Evolutionary conservation across 2,797 vertebrate species (phyloP), one percentile per base, ranked within the genome.

Genomic region (Poeciliopsis turneri): DNA sequence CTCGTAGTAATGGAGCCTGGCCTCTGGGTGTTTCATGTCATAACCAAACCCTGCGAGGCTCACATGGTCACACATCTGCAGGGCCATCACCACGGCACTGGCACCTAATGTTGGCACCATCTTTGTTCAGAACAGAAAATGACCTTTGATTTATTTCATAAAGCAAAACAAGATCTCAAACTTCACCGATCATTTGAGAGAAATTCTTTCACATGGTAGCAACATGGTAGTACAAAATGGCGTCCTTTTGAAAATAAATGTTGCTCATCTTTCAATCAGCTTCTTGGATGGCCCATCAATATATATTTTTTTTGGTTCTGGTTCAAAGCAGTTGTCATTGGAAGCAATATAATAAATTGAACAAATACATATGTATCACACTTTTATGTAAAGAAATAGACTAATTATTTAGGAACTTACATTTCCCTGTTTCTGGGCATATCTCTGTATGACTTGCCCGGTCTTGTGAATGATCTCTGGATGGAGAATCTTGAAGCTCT

Each of bases 41-140:
- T 97, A 96, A 10, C 96, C 96, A 74, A 97, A 96, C 16, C 96
- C 96, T 12, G 94, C 96, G 66, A 97, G 84, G 78, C 94, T 96
- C 71, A 97, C 95, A 81, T 96, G 95, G 87, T 97, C 96, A 73
- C 96, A 97, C 78, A 97, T 81, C 90, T 96, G 95, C 82, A 96
- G 69, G 23, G 96, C 96, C 92, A 95, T 91, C 83, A 96, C 94
- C 59, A 96, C 90, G 0, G 95, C 95, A 23, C 88, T 91, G 55
- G 94, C 92, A 2, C 96, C 96, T 6, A 96, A 51, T 0, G 96
- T 97, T 4, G 96, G 96, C 77, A 96, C 73, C 81, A 86, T 94
- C 93, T 95, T 75, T 18, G 61, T 71, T n/a, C 25, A 47, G 15
- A 25, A 61, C 41, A 69, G 33, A 76, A 75, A 78, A 71, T 30